Conservation (phyloP, 2,888 invertebrate genomes). For the Steinernema carpocapsae region DNA sequence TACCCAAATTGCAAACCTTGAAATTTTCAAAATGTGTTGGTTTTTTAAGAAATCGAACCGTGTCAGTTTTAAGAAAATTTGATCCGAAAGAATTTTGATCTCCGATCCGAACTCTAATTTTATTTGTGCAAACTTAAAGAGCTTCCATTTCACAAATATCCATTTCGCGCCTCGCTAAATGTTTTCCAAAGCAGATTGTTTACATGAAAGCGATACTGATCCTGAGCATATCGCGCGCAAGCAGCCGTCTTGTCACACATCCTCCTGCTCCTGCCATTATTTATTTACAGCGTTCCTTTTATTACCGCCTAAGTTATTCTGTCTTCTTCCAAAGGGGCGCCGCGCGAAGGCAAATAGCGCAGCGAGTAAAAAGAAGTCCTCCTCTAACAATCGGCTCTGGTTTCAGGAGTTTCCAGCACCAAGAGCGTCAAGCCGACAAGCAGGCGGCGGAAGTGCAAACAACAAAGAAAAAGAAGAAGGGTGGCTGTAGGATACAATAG, state of each 20-base stretch:
- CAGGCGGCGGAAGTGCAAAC: slow-evolving; percentile 20
- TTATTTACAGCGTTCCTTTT: slow-evolving; percentile 31
- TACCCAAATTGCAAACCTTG: too few relatives aligned
- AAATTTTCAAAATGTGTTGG: too few relatives aligned
- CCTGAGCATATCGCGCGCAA: not conserved
- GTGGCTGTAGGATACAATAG: slow-evolving; percentile 43
- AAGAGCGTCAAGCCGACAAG: slow-evolving; percentile 1
- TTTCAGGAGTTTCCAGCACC: slow-evolving; percentile 30
- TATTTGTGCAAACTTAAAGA: too few relatives aligned
- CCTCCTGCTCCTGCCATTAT: slow-evolving; percentile 21
- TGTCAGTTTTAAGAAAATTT: too few relatives aligned
- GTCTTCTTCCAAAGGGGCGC: not conserved
- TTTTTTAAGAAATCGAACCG: too few relatives aligned
- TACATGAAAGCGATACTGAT: slow-evolving; percentile 27
- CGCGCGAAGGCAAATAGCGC: slow-evolving; percentile 8
- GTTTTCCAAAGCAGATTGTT: not conserved
- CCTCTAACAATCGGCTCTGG: not conserved
- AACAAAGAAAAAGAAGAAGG: slow-evolving; percentile 43
- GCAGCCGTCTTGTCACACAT: not conserved
- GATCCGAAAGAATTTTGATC: too few relatives aligned
- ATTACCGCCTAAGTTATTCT: slow-evolving; percentile 25
- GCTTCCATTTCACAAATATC: too few relatives aligned
- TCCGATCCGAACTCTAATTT: too few relatives aligned
- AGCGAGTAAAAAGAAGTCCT: not conserved
- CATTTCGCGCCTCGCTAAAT: not conserved